Evolutionary conservation across 1,140 invertebrate genomes (phyloP), one percentile per base, ranked within the genome.

Genomic region (Sarcophaga peregrina): DNA sequence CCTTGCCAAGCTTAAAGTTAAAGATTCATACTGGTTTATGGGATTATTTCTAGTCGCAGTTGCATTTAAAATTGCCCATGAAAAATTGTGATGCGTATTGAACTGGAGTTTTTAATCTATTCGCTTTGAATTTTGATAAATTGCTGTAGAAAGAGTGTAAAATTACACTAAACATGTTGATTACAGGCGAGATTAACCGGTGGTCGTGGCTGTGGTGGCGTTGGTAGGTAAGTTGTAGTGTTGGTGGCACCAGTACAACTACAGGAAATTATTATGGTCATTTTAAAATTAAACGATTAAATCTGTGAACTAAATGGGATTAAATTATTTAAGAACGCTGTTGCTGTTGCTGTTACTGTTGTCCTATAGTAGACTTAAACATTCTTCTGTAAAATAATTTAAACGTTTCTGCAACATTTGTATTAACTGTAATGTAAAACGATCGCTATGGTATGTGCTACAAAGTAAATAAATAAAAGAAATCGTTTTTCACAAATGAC

Each of bases 161-260:
- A 58, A 58, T 58, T 58, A 58, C 54, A 58, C 54, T 58, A 58
- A 58, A 58, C 54, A 58, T 58, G 54, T 58, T 58, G 54, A 58
- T 58, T 58, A 58, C 54, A 58, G 11, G 15, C n/a, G 54, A 58
- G 25, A 37, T 37, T 37, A 37, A 37, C 25, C 25, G 25, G 25
- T 37, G 25, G 25, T 37, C 25, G 25, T 58, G 13, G 54, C 13
- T 58, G 25, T 37, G 25, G 25, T 37, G 10, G 13, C 54, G 54
- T 15, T 58, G 15, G 54, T 37, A 58, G 54, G 13, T 15, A 13
- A 13, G n/a, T 58, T 58, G 15, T n/a, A 58, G n/a, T 15, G 54
- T 3, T 58, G 54, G 15, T 58, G 54, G 54, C 54, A 58, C 15
- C 54, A 58, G 15, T 58, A 37, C 25, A 37, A 37, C 25, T 37